Evolutionary conservation across 2,888 invertebrate genomes (phyloP), one percentile per base, ranked within the genome.

Genomic region (Corbicula japonica): DNA sequence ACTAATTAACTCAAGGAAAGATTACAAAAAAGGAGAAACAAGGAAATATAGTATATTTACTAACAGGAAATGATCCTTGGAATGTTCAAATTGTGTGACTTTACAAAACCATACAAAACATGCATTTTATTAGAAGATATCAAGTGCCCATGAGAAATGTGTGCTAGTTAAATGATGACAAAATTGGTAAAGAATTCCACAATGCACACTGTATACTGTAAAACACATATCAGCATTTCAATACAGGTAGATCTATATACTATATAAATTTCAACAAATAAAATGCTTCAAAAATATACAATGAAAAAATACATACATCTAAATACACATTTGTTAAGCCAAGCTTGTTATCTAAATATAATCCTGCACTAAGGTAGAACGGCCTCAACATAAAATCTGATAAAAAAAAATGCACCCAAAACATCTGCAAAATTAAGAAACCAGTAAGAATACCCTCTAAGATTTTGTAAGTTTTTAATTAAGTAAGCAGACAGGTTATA

Each of bases 391-490:
- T 5, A 52, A 15, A 15, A 52, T 15, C 28, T 26, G 23, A 18
- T 21, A 52, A 52, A 52, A 52, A 10, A 23, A 8, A 26, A 28
- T 10, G 28, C 2, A 4, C 23, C 23, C 15, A 52, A 28, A 26
- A 26, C 21, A 15, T 18, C 28, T 26, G 23, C 10, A 28, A 18
- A 6, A 52, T 30, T 8, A 6, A 18, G n/a, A 32, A 58, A 58
- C 34, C 58, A 58, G 30, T 21, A 21, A 21, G 35, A 58, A 21
- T 12, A 26, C 58, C n/a, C n/a, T n/a, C n/a, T n/a, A n/a, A n/a
- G n/a, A n/a, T n/a, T n/a, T n/a, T 58, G 34, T 18, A 58, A 58
- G 35, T 34, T 35, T 35, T 23, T 58, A 58, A 58, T 58, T 58
- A 58, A 58, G 35, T 58, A 8, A 35, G 21, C 58, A 58, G 58